A percentile compares a stretch with the other conserved stretches of the same genome.
These are phyloP conservation scores for Oncorhynchus nerka DNA, from an alignment of 2,113 vertebrate genomes.

Conservation along the genomic window DNA sequence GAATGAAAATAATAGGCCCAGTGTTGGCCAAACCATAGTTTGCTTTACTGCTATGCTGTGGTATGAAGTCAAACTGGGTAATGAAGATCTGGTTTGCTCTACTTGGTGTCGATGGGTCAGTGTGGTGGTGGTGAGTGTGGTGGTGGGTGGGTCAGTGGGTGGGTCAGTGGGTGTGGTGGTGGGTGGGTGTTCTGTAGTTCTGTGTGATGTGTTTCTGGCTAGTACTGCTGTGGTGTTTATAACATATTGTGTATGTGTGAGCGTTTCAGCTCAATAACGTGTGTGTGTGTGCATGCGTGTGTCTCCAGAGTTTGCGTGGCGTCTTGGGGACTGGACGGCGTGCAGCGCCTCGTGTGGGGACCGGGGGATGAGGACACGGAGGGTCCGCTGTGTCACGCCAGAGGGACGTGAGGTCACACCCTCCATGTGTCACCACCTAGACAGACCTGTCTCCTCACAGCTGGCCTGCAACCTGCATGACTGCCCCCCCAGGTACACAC, in stretches of 20 bases:
- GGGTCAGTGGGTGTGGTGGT: too few relatives aligned
- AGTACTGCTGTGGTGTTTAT: neutral
- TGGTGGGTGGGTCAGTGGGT: too few relatives aligned
- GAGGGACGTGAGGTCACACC: slow-evolving; percentile 65
- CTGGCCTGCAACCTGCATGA: slow-evolving; percentile 76
- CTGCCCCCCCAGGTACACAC: slow-evolving; percentile 82
- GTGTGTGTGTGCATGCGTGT: slow-evolving; percentile 9
- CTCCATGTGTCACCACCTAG: slow-evolving; percentile 70
- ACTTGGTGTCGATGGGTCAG: neutral
- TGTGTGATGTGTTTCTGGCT: too few relatives aligned
- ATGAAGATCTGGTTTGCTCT: neutral
- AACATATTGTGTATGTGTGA: neutral
- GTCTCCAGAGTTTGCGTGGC: slow-evolving; percentile 77
- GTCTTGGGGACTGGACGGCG: slow-evolving; percentile 74
- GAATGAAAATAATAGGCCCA: neutral
- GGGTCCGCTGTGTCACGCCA: slow-evolving; percentile 62
- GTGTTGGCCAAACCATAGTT: neutral
- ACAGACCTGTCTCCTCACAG: slow-evolving; percentile 61
- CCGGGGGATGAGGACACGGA: slow-evolving; percentile 70
- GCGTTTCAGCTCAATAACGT: neutral
- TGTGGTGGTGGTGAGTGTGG: too few relatives aligned
- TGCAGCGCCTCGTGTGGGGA: slow-evolving; percentile 86
- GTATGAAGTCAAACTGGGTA: neutral
- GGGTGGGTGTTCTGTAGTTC: too few relatives aligned
- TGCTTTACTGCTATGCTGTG: neutral